These are phyloP conservation scores for Cryptus viduatorius DNA, from an alignment of 2,888 invertebrate genomes.

Conservation along the genomic window DNA sequence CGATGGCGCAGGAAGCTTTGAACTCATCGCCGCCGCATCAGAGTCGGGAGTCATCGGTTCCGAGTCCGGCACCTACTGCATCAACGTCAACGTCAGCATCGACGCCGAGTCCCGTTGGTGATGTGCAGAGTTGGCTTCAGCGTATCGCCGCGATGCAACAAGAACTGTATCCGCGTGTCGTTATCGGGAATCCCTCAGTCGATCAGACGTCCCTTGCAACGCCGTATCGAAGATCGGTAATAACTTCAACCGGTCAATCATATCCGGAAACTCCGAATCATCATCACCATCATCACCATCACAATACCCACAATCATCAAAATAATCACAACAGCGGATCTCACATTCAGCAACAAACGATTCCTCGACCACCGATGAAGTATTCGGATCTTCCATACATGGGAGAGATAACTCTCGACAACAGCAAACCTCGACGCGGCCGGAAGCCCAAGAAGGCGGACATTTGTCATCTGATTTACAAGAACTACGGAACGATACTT, in stretches of 20 bases:
- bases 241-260: conserved; percentile 79
- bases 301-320: conserved; percentile 67
- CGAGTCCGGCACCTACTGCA: conserved; percentile 83
- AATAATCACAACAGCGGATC: conserved; percentile 59
- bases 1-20: conserved; percentile 86
- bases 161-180: conserved; percentile 82
- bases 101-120: conserved; percentile 79
- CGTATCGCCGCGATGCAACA: conserved; percentile 91
- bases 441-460: conserved; percentile 97
- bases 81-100: conserved; percentile 73
- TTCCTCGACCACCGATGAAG: conserved; percentile 86
- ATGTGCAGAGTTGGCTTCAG: conserved; percentile 89
- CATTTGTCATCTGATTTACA: conserved; percentile 96
- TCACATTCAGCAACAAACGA: conserved; percentile 75
- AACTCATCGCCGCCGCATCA: conserved; percentile 77
- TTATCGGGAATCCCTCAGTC: conserved; percentile 42
- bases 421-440: conserved; percentile 94
- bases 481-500: conserved; percentile 95
- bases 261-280: conserved; percentile 52
- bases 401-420: conserved; percentile 96
- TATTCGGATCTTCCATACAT: conserved; percentile 95
- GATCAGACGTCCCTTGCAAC: conserved; percentile 51
- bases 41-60: conserved; percentile 76
- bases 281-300: conserved; percentile 47
- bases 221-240: conserved; percentile 79